These are phyloP conservation scores for Allolobophora icterica DNA, from an alignment of 2,888 invertebrate species.

Conservation along the genomic window DNA sequence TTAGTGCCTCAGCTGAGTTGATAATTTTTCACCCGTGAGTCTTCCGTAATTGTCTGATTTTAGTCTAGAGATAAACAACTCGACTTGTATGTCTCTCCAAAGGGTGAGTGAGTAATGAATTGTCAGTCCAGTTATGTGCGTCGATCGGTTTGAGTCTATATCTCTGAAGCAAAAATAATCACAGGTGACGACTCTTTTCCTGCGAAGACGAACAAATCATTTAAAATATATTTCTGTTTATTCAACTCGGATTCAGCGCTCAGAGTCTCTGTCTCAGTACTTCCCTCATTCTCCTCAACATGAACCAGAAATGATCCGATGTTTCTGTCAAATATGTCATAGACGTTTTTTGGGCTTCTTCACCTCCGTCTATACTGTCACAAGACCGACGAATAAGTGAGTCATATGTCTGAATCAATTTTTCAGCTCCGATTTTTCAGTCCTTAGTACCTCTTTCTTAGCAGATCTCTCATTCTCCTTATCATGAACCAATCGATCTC, in stretches of 20 bases:
- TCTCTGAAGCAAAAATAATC: not conserved
- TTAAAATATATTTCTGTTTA: not conserved
- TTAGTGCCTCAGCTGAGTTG: not conserved
- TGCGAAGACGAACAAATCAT: not conserved
- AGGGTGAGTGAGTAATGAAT: not conserved
- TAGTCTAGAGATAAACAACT: not conserved
- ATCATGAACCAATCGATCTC: conserved; percentile 38
- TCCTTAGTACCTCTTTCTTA: not conserved
- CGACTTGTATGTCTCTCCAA: not conserved
- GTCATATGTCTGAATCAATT: not conserved
- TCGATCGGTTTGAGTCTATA: not conserved
- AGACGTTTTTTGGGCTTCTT: not conserved
- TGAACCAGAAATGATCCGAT: not conserved
- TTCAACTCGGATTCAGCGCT: not conserved
- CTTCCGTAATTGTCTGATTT: not conserved
- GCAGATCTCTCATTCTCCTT: not conserved
- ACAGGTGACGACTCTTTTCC: not conserved
- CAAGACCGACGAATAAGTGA: not conserved
- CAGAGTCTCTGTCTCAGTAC: not conserved
- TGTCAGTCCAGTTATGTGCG: too few relatives aligned
- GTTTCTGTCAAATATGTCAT: not conserved
- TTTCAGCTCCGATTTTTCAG: not conserved
- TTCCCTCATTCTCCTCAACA: not conserved
- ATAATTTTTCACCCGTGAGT: not conserved
- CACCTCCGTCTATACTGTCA: not conserved